phyloP scores from a whole-genome alignment of 2,888 invertebrate species.

The Tetranychus piercei region DNA sequence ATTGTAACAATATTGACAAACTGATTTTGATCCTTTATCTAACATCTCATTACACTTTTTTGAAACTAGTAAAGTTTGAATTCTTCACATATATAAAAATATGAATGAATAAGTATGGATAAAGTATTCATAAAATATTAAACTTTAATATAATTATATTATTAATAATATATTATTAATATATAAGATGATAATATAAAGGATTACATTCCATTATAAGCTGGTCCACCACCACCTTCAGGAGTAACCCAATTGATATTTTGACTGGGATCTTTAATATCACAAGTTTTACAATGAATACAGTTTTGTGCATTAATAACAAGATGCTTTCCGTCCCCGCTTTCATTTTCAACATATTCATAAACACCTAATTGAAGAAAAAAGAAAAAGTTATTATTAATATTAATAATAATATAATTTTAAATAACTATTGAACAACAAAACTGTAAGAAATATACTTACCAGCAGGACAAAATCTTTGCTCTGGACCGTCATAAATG shows the following conservation, averaged over 20 bases:
- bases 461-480: constrained; percentile 78
- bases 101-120: no score
- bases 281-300: constrained; percentile 97
- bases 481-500: constrained; percentile 81
- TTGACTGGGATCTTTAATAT: constrained; percentile 95
- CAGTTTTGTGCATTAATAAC: constrained; percentile 99
- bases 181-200: no score
- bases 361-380: constrained; percentile 57
- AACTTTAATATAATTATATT: no score
- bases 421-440: background rate
- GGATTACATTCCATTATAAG: constrained; percentile 57
- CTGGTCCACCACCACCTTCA: constrained; percentile 94
- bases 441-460: background rate
- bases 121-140: no score
- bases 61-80: no score
- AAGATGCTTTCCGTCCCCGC: constrained; percentile 55
- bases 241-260: constrained; percentile 99
- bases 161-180: no score
- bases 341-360: constrained; percentile 80
- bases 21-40: no score
- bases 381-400: constrained; percentile 30
- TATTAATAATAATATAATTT: no score
- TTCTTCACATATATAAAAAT: no score
- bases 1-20: no score
- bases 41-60: no score